phyloP scores from a whole-genome alignment of 2,797 vertebrate species.

The Arrhamphus sclerolepis region DNA sequence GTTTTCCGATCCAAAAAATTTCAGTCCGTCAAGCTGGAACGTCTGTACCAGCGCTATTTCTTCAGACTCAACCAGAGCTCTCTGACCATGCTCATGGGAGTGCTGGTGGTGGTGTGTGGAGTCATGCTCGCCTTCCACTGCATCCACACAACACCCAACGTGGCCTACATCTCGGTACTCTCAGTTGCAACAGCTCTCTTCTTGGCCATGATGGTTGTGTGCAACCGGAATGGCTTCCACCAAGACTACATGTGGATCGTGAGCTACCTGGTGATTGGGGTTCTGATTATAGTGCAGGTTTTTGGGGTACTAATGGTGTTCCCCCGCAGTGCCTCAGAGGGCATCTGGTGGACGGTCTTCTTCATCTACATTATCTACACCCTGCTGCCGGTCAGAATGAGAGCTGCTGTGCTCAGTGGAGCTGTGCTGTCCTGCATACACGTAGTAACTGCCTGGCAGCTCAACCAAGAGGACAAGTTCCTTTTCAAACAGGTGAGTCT shows the following conservation, averaged over 20 bases:
- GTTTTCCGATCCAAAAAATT: constrained; percentile 96
- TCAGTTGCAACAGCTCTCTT: constrained; percentile 88
- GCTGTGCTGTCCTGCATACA: constrained; percentile 86
- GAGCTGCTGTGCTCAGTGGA: constrained; percentile 90
- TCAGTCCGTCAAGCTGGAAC: constrained; percentile 92
- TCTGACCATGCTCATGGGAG: constrained; percentile 95
- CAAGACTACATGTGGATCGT: constrained; percentile 99
- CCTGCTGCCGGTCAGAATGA: constrained; percentile 93
- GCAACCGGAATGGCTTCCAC: constrained; percentile 94
- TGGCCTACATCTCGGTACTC: constrained; percentile 82
- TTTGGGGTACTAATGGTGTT: constrained; percentile 83
- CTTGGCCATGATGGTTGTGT: constrained; percentile 91
- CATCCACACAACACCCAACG: constrained; percentile 63
- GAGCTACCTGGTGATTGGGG: constrained; percentile 91
- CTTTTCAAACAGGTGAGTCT: constrained; percentile 89
- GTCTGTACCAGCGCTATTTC: constrained; percentile 97
- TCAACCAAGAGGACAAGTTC: constrained; percentile 84
- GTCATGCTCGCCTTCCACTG: constrained; percentile 93
- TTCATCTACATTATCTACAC: constrained; percentile 98
- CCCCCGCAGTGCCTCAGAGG: constrained; percentile 88
- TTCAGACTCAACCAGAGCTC: constrained; percentile 99
- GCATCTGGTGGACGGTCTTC: constrained; percentile 95
- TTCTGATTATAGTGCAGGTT: constrained; percentile 88
- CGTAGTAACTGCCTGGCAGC: constrained; percentile 87
- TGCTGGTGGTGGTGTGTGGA: constrained; percentile 88